Percentiles rank a stretch among this genome's conserved stretches.
Conservation (phyloP, 2,888 invertebrate species). For the Drosophila formosana region DNA sequence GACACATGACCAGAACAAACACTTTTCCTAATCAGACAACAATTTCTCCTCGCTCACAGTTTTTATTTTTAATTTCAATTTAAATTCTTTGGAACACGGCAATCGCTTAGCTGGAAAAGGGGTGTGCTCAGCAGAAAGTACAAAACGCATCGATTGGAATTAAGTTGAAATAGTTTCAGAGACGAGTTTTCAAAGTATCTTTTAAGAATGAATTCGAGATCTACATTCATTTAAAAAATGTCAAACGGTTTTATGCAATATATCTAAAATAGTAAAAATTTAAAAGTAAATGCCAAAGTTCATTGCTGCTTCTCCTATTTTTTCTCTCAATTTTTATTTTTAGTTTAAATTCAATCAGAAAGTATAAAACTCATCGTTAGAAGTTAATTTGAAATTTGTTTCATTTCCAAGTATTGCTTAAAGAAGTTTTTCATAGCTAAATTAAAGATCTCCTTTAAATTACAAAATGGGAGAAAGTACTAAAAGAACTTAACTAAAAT, state of each 20-base stretch:
- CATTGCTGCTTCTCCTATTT: neutral
- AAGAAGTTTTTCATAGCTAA: too few species aligned
- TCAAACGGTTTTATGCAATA: neutral
- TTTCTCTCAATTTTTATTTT: too few species aligned
- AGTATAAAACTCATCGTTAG: too few species aligned
- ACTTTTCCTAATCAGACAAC: constrained; percentile 46
- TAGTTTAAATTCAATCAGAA: too few species aligned
- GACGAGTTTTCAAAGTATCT: too few species aligned
- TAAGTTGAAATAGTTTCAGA: neutral
- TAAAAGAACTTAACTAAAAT: too few species aligned
- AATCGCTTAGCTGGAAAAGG: constrained; percentile 49
- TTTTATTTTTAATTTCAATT: neutral
- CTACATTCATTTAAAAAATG: neutral
- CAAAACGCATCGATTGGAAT: neutral
- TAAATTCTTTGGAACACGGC: constrained; percentile 47
- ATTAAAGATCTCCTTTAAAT: too few species aligned
- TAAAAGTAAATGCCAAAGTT: neutral
- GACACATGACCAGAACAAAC: constrained; percentile 18
- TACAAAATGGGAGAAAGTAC: too few species aligned
- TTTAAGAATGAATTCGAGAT: neutral
- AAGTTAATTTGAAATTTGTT: too few species aligned
- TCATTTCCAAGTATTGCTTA: too few species aligned
- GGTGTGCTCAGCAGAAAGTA: constrained; percentile 4
- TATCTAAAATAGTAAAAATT: neutral
- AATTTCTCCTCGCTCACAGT: constrained; percentile 3